Percentiles rank a stretch among this genome's conserved stretches.
Conservation (phyloP, 2,113 vertebrate species). For the Tyrannus savana region DNA sequence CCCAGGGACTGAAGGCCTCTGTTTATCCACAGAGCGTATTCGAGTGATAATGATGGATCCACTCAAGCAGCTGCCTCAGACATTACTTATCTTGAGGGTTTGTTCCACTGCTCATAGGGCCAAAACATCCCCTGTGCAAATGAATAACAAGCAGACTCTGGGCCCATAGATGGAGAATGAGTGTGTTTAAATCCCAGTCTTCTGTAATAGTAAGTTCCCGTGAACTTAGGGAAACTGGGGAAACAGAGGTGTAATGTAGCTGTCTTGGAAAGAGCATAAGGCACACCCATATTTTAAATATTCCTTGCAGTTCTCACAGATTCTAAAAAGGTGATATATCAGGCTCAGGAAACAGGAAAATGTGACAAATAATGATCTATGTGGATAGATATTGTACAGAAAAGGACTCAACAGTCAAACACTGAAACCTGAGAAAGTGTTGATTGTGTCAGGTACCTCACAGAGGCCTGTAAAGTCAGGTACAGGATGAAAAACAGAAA, state of each 20-base stretch:
- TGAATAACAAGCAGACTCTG: neutral
- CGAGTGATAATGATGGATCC: conserved; percentile 14
- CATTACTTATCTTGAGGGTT: conserved; percentile 8
- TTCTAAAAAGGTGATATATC: neutral
- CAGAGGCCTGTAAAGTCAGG: neutral
- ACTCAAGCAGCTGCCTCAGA: conserved; percentile 46
- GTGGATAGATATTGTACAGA: neutral
- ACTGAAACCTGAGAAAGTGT: neutral
- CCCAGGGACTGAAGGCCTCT: conserved; percentile 32
- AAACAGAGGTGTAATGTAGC: neutral
- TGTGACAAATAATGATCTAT: neutral
- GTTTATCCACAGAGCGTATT: conserved; percentile 20
- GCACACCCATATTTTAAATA: neutral
- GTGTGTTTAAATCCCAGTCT: neutral
- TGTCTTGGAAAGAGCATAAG: neutral
- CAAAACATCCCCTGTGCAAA: neutral
- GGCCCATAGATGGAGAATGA: neutral
- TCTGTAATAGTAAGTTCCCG: accelerated
- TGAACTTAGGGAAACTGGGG: neutral
- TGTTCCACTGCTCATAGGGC: neutral
- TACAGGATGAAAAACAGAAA: neutral
- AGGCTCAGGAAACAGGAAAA: neutral
- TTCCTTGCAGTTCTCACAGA: neutral
- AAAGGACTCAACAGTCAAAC: neutral
- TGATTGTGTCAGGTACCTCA: neutral